phyloP scores from a whole-genome alignment of 2,797 vertebrate genomes.

The Balearica regulorum region DNA sequence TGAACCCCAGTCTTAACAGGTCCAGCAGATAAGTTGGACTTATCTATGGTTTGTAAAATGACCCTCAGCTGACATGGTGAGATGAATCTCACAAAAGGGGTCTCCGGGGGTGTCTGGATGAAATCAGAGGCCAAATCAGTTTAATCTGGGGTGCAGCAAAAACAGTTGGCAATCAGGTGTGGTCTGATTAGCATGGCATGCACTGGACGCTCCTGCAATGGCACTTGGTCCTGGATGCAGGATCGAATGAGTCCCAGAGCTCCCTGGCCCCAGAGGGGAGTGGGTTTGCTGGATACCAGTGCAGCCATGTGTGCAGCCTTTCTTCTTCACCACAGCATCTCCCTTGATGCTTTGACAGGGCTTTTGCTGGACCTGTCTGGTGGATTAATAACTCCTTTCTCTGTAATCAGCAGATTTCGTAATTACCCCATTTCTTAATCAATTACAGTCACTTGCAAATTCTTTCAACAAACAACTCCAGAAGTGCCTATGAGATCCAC shows the following conservation, averaged over 20 bases:
- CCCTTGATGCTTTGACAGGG: neutral
- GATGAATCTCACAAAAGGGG: neutral
- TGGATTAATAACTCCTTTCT: neutral
- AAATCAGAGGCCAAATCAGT: neutral
- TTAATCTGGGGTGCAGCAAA: neutral
- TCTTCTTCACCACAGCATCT: neutral
- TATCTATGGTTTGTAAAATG: neutral
- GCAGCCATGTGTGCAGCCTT: neutral
- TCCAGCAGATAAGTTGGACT: neutral
- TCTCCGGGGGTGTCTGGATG: neutral
- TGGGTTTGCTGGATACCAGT: neutral
- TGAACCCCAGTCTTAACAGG: neutral
- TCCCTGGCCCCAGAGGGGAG: neutral
- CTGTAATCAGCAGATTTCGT: neutral
- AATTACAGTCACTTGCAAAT: neutral
- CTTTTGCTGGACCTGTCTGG: neutral
- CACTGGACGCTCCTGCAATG: neutral
- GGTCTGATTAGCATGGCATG: neutral
- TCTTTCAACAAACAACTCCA: neutral
- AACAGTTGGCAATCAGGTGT: neutral
- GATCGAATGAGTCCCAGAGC: accelerated
- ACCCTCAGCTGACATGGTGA: neutral
- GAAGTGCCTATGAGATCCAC: neutral
- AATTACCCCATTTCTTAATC: neutral
- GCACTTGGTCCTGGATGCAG: neutral